Evolutionary conservation across 2,113 vertebrate genomes (phyloP), one percentile per base, ranked within the genome.

Genomic region (Mormyrus iriodes): DNA sequence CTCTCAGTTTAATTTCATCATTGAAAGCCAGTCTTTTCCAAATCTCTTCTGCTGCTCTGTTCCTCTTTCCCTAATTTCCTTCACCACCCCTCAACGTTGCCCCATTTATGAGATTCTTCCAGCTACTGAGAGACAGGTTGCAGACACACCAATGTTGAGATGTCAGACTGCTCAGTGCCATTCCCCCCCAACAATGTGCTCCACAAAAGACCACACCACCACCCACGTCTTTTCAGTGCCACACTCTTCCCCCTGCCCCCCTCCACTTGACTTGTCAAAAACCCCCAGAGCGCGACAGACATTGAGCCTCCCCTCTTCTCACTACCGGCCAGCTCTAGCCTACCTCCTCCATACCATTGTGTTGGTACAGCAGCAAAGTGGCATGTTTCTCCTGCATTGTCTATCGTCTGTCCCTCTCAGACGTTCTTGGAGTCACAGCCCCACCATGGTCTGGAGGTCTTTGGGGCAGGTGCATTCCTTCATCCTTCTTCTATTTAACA

Each of bases 91-190:
- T 39, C 9, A 39, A 10, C 15, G 13, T 39, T 19, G 44, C 35
- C 79, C 79, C 42, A 44, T 83, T 17, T 31, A 44, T 85, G 21
- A 84, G 42, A 42, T 10, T 86, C 24, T 90, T 89, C 53, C 4
- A 85, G 87, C 88, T 84, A 90, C 55, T 92, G 90, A 93, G 89
- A 92, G 93, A 92, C 91, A 94, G 91, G 92, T 91, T 93, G 91
- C 90, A 90, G 89, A 91, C 91, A 91, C 91, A 89, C 27, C 73
- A 89, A 91, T 93, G 92, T 93, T 91, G 92, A 65, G 90, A 90
- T 92, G 92, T 92, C 92, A 93, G 90, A 92, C 92, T 86, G 73
- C 13, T 89, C 55, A 39, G 9, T 21, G 49, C 61, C 24, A 24
- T 58, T 76, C 53, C 31, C 89, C 48, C 91, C 82, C 42, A 48